A percentile compares a stretch with the other conserved stretches of the same genome.
These are phyloP conservation scores for Saguinus imperator DNA, from an alignment of 2,113 vertebrate species.

Conservation along the genomic window DNA sequence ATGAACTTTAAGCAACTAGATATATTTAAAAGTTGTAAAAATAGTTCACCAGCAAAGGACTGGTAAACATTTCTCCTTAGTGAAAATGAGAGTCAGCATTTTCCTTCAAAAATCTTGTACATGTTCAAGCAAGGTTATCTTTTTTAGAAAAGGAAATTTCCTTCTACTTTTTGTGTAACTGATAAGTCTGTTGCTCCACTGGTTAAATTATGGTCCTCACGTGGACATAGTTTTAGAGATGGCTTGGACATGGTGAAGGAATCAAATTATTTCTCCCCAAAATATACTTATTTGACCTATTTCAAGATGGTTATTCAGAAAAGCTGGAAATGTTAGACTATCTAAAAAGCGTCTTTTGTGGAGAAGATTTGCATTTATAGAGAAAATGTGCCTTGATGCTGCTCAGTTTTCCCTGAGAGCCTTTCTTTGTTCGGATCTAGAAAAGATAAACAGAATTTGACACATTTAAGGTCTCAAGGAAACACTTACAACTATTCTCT, in stretches of 20 bases:
- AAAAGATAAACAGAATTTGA: not conserved
- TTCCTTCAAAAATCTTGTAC: not conserved
- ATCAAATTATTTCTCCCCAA: not conserved
- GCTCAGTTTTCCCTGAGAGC: not conserved
- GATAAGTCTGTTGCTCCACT: not conserved
- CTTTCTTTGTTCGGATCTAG: not conserved
- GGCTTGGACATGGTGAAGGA: not conserved
- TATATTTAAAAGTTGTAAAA: not conserved
- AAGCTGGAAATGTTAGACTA: not conserved
- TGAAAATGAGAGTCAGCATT: not conserved
- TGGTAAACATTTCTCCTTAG: not conserved
- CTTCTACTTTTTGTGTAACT: not conserved
- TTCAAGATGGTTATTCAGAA: not conserved
- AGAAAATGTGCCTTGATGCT: not conserved
- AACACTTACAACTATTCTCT: not conserved
- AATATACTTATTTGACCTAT: not conserved
- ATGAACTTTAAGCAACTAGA: not conserved
- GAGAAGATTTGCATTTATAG: not conserved
- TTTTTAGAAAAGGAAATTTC: not conserved
- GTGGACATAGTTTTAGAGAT: not conserved
- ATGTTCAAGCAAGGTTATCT: not conserved
- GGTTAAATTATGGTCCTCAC: not conserved
- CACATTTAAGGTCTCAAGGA: not conserved
- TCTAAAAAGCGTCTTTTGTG: not conserved
- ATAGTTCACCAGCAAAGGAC: not conserved